Base-by-base conservation (phyloP, 2,888 invertebrate species). In the Litoditis marina region DNA sequence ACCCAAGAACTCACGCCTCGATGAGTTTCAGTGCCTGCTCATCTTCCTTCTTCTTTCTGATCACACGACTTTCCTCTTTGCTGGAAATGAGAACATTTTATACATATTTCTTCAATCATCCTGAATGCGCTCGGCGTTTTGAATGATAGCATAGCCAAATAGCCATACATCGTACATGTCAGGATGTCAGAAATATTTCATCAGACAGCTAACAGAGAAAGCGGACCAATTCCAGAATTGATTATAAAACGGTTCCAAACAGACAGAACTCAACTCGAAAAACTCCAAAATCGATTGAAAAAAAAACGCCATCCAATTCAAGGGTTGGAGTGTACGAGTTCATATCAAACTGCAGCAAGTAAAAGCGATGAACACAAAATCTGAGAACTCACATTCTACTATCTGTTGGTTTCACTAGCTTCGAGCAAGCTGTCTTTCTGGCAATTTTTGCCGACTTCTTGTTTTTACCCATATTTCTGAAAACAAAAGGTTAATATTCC, bases 371-470 rank as follows among this genome's bases (percentile, higher is more conserved):
- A 32, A 11, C 11, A 13, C 11, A 34, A 49, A 59, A 53, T 28
- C 19, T 16, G 22, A 56, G 57, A 52, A 61, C 77, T 70, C 47
- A 82, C 81, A 82, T 74, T 75, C 82, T 66, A 51, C 61, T 65
- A 60, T 82, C 82, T 1, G 82, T 82, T 46, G 71, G 73, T 46
- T 82, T 82, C 56, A 82, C 76, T 28, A 79, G 65, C 50, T 76
- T 79, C 60, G 73, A 71, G n/a, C 73, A 64, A 3, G 66, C 72
- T 39, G 56, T 70, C 49, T 65, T 73, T 51, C 64, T 58, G 28
- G 66, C 71, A 44, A 42, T 56, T 46, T 65, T 68, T 16, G 68
- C 66, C 1, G 71, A 63, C 60, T 74, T 72, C 50, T 74, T 60
- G 16, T 68, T 61, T 65, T 74, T 76, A 49, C 72, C 74, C 76